A percentile compares a stretch with the other conserved stretches of the same genome.
Evolutionary conservation across 2,888 invertebrate species (phyloP).

Genomic region (Marronus borbonicus): DNA sequence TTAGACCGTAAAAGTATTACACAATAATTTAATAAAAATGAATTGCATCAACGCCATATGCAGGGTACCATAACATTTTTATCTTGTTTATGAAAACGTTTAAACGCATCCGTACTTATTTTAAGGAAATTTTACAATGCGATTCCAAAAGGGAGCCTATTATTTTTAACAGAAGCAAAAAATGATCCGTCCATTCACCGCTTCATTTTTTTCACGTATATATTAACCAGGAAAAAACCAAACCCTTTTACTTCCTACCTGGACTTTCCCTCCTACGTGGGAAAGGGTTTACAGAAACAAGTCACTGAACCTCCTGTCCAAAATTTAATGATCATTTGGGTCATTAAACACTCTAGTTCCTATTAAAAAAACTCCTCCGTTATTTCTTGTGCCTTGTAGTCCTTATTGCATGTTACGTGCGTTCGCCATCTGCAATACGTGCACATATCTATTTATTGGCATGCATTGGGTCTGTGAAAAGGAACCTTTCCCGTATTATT

Average conservation of each 20-base stretch:
- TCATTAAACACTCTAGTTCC: slow-evolving; percentile 39
- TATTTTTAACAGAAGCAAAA: slow-evolving; percentile 55
- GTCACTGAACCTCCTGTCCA: slow-evolving; percentile 55
- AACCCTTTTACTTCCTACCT: slow-evolving; percentile 59
- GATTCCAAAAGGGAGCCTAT: slow-evolving; percentile 50
- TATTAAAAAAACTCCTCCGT: slow-evolving; percentile 41
- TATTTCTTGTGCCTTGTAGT: slow-evolving; percentile 9
- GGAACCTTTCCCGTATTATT: not conserved
- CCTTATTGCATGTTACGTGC: slow-evolving; percentile 9
- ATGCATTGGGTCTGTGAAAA: not conserved
- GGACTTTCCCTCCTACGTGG: slow-evolving; percentile 55
- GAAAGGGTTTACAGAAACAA: slow-evolving; percentile 55
- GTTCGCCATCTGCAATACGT: slow-evolving; percentile 33
- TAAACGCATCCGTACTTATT: not conserved
- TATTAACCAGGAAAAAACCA: slow-evolving; percentile 29
- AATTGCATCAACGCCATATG: slow-evolving; percentile 16
- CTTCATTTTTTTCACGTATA: slow-evolving; percentile 52
- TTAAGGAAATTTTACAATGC: slow-evolving; percentile 45
- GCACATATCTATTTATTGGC: slow-evolving; percentile 9
- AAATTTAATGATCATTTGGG: slow-evolving; percentile 46
- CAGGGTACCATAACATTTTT: slow-evolving; percentile 13
- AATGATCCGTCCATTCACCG: slow-evolving; percentile 52
- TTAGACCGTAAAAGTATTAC: not conserved
- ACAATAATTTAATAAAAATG: slow-evolving; percentile 43
- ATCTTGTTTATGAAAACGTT: slow-evolving; percentile 37